These are phyloP conservation scores for Dendrolimus punctatus DNA, from an alignment of 1,140 invertebrate species.

Conservation along the genomic window DNA sequence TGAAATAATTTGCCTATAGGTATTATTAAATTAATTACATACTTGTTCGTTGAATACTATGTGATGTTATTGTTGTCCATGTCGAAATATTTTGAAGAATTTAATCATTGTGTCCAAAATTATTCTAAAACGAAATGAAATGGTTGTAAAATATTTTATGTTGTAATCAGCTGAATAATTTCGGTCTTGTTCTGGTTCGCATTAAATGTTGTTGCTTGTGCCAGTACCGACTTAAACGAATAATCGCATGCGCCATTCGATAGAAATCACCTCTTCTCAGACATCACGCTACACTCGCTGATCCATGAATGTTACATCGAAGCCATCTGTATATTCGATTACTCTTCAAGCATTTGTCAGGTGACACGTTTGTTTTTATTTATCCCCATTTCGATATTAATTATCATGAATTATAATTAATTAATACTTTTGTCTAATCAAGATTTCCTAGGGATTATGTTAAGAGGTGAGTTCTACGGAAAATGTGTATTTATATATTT, in stretches of 20 bases:
- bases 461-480: conserved; percentile 62
- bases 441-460: conserved; percentile 24
- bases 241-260: conserved; percentile 45
- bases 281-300: conserved; percentile 43
- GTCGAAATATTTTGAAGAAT: not conserved
- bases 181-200: conserved; percentile 8
- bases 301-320: conserved; percentile 49
- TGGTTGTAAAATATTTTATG: not conserved
- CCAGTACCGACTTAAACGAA: conserved; percentile 33
- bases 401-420: conserved; percentile 14
- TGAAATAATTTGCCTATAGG: not conserved
- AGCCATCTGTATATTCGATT: conserved; percentile 33
- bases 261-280: conserved; percentile 57
- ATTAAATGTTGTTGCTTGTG: conserved; percentile 39
- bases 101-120: too few species aligned
- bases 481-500: conserved; percentile 8
- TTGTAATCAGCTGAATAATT: not conserved
- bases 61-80: conserved; percentile 1
- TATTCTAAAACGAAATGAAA: too few species aligned
- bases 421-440: conserved; percentile 18
- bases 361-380: conserved; percentile 35
- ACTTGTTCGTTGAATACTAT: not conserved
- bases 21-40: not conserved
- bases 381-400: conserved; percentile 10
- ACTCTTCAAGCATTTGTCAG: conserved; percentile 66